Base-by-base conservation (phyloP, 2,888 invertebrate species). In the Allophyes oxyacanthae region DNA sequence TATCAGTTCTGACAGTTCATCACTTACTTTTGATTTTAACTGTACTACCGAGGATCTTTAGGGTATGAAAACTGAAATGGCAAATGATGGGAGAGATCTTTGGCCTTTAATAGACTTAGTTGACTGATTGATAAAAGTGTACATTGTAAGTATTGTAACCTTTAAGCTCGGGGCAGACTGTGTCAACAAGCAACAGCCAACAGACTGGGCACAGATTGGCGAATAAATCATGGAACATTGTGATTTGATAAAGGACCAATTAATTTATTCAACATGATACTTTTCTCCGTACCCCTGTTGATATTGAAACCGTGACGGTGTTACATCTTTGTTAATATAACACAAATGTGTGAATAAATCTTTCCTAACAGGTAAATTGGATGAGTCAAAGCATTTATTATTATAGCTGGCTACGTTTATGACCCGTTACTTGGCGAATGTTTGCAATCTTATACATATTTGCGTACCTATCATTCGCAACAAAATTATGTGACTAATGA, bases 401-500 rank as follows among this genome's bases (percentile, higher is more conserved):
- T 46, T 57, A 67, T 59, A 73, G 61, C 48, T 66, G 67, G 57
- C 20, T 13, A 58, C 40, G 10, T 50, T 52, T 42, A 55, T 54
- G 40, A 60, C 46, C 68, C 52, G 70, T 61, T 74, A 76, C 66
- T 60, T 67, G 57, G 53, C 61, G 51, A 66, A 64, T 66, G 52
- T 67, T 61, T 61, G 68, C 62, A 58, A 64, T 63, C 52, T 57
- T 52, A 41, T 49, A 33, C 36, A 10, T 61, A 66, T 72, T 64
- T 65, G 38, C 50, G 11, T 68, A 72, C 64, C 56, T 60, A 20
- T 20, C 20, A 20, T 62, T 54, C 56, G 66, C 63, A 72, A 70
- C 73, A 50, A 74, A 76, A 59, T 28, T 46, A 54, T 60, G 66
- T 80, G 80, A 82, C 67, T 83, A 81, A 80, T 15, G 56, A 70